phyloP scores from a whole-genome alignment of 2,113 vertebrate genomes.

The Himantopus leucocephalus region DNA sequence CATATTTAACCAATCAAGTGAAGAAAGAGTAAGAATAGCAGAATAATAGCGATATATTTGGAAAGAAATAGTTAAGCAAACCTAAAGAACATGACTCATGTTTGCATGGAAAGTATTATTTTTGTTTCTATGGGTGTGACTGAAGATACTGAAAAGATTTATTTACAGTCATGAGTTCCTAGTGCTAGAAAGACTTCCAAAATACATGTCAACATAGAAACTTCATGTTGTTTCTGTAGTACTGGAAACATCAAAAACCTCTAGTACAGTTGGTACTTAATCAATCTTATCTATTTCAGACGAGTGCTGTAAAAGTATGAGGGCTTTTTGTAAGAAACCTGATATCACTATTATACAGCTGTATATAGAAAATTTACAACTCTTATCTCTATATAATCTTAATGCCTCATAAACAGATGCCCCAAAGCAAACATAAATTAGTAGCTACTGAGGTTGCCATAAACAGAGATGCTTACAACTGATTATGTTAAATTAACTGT shows the following conservation, averaged over 20 bases:
- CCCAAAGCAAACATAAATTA: not conserved
- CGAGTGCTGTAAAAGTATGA: not conserved
- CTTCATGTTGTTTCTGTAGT: not conserved
- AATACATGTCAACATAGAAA: not conserved
- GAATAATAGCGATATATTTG: not conserved
- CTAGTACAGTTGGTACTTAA: not conserved
- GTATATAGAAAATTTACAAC: not conserved
- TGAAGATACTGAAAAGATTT: not conserved
- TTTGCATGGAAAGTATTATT: not conserved
- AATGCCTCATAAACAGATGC: not conserved
- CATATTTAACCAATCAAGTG: not conserved
- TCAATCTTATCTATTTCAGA: not conserved
- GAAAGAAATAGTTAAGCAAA: not conserved
- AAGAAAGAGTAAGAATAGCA: not conserved
- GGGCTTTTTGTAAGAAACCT: not conserved
- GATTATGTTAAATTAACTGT: conserved; percentile 22
- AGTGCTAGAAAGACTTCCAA: not conserved
- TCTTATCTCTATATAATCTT: not conserved
- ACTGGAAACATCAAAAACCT: not conserved
- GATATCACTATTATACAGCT: not conserved
- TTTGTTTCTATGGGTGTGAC: not conserved
- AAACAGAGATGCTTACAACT: not conserved
- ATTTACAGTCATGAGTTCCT: not conserved
- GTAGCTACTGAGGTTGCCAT: not conserved
- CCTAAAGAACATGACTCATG: not conserved